A percentile compares a stretch with the other conserved stretches of the same genome.
phyloP scores from a whole-genome alignment of 2,797 vertebrate genomes.

The Anas capensis region DNA sequence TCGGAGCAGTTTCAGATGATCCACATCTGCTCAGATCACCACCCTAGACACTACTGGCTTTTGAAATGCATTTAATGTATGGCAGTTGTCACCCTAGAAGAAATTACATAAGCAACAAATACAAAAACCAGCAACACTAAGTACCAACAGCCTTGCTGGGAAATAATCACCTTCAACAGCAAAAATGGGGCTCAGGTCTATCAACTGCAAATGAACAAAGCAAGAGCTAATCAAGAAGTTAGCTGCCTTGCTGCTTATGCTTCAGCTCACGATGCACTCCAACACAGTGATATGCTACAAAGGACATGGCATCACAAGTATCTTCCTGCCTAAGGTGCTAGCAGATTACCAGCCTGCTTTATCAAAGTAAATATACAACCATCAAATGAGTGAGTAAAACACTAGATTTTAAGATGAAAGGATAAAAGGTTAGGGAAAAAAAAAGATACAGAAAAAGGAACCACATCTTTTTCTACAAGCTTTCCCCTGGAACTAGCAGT shows the following conservation, averaged over 20 bases:
- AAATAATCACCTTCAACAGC: not conserved
- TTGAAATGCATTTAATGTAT: rapidly evolving
- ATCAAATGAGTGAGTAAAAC: not conserved
- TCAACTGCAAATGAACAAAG: not conserved
- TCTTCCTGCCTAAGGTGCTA: not conserved
- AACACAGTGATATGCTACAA: rapidly evolving
- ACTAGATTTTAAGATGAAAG: not conserved
- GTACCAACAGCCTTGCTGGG: not conserved
- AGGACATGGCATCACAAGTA: not conserved
- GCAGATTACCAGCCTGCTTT: not conserved
- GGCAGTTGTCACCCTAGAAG: not conserved
- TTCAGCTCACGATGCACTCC: not conserved
- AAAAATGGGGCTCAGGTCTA: not conserved
- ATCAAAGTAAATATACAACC: not conserved
- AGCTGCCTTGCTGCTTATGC: not conserved
- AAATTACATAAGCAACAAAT: not conserved
- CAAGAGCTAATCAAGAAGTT: not conserved
- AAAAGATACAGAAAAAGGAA: not conserved
- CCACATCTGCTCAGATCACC: not conserved
- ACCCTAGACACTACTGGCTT: not conserved
- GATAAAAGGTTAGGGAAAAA: not conserved
- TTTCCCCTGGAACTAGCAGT: not conserved
- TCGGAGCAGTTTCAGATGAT: not conserved
- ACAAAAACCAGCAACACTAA: rapidly evolving
- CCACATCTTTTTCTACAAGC: not conserved